Evolutionary conservation across 2,888 invertebrate species (phyloP), one percentile per base, ranked within the genome.

Genomic region (Macrophya annulata): DNA sequence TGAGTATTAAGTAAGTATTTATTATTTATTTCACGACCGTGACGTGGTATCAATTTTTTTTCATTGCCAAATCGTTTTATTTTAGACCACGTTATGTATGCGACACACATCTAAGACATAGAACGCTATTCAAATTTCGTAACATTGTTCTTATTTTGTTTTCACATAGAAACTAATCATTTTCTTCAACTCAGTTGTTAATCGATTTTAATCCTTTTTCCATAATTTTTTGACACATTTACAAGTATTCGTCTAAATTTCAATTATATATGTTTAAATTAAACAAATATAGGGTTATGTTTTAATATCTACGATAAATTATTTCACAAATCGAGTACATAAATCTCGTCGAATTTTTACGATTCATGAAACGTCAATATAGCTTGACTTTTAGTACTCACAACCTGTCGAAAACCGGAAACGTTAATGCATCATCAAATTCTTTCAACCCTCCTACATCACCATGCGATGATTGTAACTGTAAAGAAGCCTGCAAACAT

Each of bases 261-360:
- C n/a, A 17, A 72, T 72, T n/a, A n/a, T 72, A 72, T 3, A 9
- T 10, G 4, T 40, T 72, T n/a, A 37, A 17, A 9, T 55, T 2
- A 77, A 17, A 77, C 21, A 21, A 17, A 55, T 17, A 25, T n/a
- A 51, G 40, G 77, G 77, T 77, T 77, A 77, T 51, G 51, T 77
- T 51, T 17, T 55, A 31, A 77, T 77, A 17, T 51, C 31, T 10
- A 43, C 10, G 21, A 72, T 45, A 31, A 31, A 68, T 68, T 37
- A 37, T 31, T 15, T 25, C 9, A 31, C 25, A 25, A n/a, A 51
- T 5, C 6, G n/a, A 1, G 21, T 12, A 8, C 25, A 25, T 62
- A 62, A 40, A n/a, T n/a, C 15, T 71, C 17, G 37, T 5, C 3
- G 9, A 9, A 45, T 43, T 74, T 10, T 43, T 15, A 43, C n/a